Evolutionary conservation across 2,113 vertebrate species (phyloP).

Genomic region (Amphiprion percula): DNA sequence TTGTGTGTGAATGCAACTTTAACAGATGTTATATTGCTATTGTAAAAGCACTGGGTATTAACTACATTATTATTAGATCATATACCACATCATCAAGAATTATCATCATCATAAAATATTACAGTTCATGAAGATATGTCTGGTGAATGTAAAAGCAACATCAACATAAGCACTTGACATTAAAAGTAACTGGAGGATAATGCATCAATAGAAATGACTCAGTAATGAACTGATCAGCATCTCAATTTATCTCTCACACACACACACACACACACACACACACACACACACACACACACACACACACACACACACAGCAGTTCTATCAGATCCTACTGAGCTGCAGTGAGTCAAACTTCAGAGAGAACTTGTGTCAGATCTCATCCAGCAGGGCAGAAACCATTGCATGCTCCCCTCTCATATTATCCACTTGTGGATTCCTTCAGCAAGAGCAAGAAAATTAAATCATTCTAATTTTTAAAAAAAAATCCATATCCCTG

Average conservation of each 20-base stretch:
- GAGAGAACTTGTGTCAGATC: conserved; percentile 49
- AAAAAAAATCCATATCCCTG: conserved; percentile 16
- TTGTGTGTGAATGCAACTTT: too few relatives aligned
- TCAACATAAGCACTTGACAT: not conserved
- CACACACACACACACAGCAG: conserved; percentile 7
- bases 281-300: conserved; percentile 21
- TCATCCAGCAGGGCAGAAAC: conserved; percentile 17
- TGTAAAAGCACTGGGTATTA: too few relatives aligned
- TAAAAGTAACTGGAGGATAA: not conserved
- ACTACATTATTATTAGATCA: too few relatives aligned
- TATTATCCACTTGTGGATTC: conserved; percentile 50
- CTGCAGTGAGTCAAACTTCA: conserved; percentile 50
- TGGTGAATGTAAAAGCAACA: not conserved
- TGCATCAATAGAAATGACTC: conserved; percentile 11
- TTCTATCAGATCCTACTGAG: conserved; percentile 31
- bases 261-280: conserved; percentile 13
- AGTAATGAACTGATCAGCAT: conserved; percentile 23
- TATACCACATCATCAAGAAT: too few relatives aligned
- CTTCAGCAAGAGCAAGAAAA: conserved; percentile 15
- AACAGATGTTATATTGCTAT: too few relatives aligned
- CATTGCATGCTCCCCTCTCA: conserved; percentile 38
- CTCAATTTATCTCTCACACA: not conserved
- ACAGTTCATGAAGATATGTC: too few relatives aligned
- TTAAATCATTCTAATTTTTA: conserved; percentile 31
- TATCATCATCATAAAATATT: too few relatives aligned